These are phyloP conservation scores for Sciurus carolinensis DNA, from an alignment of 2,797 vertebrate genomes.

Conservation along the genomic window DNA sequence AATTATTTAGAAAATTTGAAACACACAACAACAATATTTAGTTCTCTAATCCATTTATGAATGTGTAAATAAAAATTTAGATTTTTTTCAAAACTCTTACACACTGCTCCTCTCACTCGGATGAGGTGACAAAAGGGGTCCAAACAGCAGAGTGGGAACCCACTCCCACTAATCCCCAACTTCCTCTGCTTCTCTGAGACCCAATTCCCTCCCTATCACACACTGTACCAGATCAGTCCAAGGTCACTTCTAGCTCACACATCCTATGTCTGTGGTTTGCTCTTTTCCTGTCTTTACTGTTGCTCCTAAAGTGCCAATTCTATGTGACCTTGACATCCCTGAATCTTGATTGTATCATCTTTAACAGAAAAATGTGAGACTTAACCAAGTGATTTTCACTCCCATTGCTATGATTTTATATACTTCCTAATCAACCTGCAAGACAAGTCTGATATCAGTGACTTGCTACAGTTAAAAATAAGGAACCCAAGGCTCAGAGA, in stretches of 20 bases:
- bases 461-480: conserved; percentile 14
- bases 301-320: background rate
- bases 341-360: background rate
- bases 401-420: background rate
- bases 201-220: background rate
- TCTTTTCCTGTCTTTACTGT: background rate
- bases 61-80: background rate
- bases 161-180: no score
- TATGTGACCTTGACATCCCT: background rate
- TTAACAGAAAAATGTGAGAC: background rate
- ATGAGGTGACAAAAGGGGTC: background rate
- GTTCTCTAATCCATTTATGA: background rate
- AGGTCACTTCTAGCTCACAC: background rate
- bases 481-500: background rate
- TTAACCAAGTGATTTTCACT: background rate
- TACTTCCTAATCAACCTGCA: background rate
- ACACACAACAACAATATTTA: background rate
- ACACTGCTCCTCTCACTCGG: background rate
- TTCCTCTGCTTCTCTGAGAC: background rate
- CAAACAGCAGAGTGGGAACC: background rate
- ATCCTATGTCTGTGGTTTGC: background rate
- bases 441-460: background rate
- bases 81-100: background rate
- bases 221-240: background rate
- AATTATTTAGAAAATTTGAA: conserved; percentile 11